Evolutionary conservation across 2,888 invertebrate species (phyloP).

Genomic region (Epinotia ramella): DNA sequence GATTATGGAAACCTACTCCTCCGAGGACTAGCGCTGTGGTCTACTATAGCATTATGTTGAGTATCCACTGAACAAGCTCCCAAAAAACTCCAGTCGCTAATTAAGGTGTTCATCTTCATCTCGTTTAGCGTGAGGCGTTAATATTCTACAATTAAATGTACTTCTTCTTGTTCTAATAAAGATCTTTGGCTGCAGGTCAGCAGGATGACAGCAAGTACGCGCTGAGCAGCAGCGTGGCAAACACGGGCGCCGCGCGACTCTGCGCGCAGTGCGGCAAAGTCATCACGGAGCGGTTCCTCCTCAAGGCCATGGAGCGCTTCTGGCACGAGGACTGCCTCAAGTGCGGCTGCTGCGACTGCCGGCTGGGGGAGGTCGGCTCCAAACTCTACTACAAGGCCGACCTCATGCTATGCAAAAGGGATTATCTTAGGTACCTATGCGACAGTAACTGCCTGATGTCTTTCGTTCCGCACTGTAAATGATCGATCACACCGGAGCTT

Average conservation of each 20-base stretch:
- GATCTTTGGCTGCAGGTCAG: slow-evolving; percentile 64
- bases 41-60: no score
- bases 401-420: slow-evolving; percentile 95
- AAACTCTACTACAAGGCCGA: slow-evolving; percentile 96
- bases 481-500: slow-evolving; percentile 43
- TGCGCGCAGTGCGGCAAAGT: slow-evolving; percentile 95
- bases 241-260: slow-evolving; percentile 83
- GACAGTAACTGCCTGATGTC: neutral
- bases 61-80: no score
- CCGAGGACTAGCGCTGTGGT: no score
- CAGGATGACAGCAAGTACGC: slow-evolving; percentile 80
- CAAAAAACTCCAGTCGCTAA: no score
- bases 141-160: neutral
- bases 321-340: slow-evolving; percentile 98
- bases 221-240: slow-evolving; percentile 67
- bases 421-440: slow-evolving; percentile 91
- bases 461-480: neutral
- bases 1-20: no score
- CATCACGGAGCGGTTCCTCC: slow-evolving; percentile 92
- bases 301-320: slow-evolving; percentile 94
- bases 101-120: no score
- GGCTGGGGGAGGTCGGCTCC: slow-evolving; percentile 96
- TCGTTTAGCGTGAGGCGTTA: no score
- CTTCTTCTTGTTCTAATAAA: neutral
- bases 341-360: slow-evolving; percentile 96